A percentile compares a stretch with the other conserved stretches of the same genome.
Evolutionary conservation across 1,140 invertebrate genomes (phyloP).

Genomic region (Drosophila grimshawi): DNA sequence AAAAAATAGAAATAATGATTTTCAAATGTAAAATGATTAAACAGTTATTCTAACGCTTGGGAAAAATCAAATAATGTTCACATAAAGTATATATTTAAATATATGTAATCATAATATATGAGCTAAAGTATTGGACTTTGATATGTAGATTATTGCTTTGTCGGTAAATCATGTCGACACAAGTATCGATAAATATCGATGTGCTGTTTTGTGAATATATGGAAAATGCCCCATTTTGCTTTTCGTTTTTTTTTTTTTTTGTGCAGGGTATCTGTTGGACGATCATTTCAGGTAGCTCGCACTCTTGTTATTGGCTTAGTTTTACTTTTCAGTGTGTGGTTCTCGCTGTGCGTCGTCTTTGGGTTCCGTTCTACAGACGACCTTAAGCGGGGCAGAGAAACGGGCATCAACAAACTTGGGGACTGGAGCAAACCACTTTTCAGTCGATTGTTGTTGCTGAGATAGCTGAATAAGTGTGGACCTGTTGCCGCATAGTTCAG

Average conservation of each 20-base stretch:
- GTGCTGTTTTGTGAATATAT: neutral
- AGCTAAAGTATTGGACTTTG: too few relatives aligned
- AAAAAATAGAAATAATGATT: too few relatives aligned
- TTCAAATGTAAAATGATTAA: too few relatives aligned
- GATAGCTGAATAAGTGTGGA: conserved; percentile 41
- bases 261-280: neutral
- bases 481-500: conserved; percentile 70
- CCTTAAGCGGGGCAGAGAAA: conserved; percentile 66
- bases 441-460: conserved; percentile 23
- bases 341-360: conserved; percentile 31
- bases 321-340: conserved; percentile 21
- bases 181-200: neutral
- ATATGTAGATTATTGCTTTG: neutral
- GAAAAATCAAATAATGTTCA: too few relatives aligned
- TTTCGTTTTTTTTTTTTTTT: neutral
- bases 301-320: neutral
- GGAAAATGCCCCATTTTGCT: neutral
- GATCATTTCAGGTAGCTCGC: neutral
- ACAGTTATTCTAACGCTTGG: too few relatives aligned
- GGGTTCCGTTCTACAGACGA: conserved; percentile 80
- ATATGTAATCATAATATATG: too few relatives aligned
- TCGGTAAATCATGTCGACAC: neutral
- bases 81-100: too few relatives aligned
- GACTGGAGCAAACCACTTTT: conserved; percentile 76
- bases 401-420: conserved; percentile 57